Conservation (phyloP, 2,113 vertebrate species). For the Saccopteryx leptura region DNA sequence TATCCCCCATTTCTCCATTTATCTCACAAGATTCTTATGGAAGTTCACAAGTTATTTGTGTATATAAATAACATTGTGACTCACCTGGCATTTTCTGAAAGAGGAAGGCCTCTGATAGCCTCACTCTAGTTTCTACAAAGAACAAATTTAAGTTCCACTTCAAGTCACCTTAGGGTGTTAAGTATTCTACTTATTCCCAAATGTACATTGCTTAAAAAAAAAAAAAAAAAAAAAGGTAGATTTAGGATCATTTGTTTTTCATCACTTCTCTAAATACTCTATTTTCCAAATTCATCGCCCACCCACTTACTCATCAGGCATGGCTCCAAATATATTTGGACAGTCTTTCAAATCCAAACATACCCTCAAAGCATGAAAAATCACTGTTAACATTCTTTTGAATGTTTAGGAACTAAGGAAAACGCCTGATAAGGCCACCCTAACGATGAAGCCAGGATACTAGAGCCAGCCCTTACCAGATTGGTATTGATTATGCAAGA, state of each 20-base stretch:
- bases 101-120: not conserved
- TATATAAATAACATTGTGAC: conserved; percentile 35
- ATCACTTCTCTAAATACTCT: conserved; percentile 45
- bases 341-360: conserved; percentile 36
- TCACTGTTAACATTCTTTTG: not conserved
- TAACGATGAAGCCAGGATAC: not conserved
- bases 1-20: conserved; percentile 4
- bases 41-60: conserved; percentile 7
- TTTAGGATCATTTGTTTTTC: conserved; percentile 1
- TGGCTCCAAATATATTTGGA: conserved; percentile 50
- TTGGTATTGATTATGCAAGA: not conserved
- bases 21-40: not conserved
- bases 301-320: conserved; percentile 26
- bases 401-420: not conserved
- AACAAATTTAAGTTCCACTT: conserved; percentile 27
- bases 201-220: not conserved
- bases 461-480: not conserved
- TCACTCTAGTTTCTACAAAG: conserved; percentile 8
- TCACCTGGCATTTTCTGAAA: conserved; percentile 35
- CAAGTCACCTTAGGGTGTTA: not conserved
- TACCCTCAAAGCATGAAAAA: conserved; percentile 20
- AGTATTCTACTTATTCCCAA: conserved; percentile 54
- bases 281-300: conserved; percentile 11
- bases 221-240: not conserved
- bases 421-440: not conserved